Base-by-base conservation (phyloP, 2,797 vertebrate species). In the Adrianichthys oophorus region DNA sequence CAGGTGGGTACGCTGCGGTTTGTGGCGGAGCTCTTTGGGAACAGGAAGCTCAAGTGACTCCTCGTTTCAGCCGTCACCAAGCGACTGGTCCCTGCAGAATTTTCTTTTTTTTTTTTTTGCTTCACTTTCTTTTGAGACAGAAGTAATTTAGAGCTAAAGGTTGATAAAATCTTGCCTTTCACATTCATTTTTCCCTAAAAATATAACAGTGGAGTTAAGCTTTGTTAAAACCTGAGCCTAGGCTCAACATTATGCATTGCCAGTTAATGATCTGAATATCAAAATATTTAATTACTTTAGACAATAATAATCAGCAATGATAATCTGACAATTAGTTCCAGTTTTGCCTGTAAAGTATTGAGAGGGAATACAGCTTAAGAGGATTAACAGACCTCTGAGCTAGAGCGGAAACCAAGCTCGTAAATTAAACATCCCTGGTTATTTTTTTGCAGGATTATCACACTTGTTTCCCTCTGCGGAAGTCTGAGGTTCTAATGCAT, bases 11-110 rank as follows among this genome's bases (percentile, higher is more conserved):
- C 0, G 15, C 19, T 62, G 61, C 3, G 48, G 48, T 60, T 58
- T 46, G 24, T 26, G 32, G n/a, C 52, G 55, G n/a, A 16, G 4
- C 46, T 44, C 18, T 49, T 21, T 64, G 49, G 46, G 51, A 67
- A 68, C 67, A 70, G 79, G 79, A 85, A 83, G 56, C 58, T 40
- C 51, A 41, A 58, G 48, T 57, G 42, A 66, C 21, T 75, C 56
- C 55, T 17, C 13, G 50, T 60, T 51, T 23, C 23, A 24, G 12
- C 48, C 37, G 47, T 63, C 60, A 37, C 2, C 37, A 46, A 37
- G 26, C 19, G 0, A 7, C 18, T 4, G 13, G 50, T 21, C 16
- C 15, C 17, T 40, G 1, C 0, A 41, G 24, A 14, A 26, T 16
- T 13, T 23, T 12, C 4, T 55, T 50, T 43, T 4, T 60, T 29